These are phyloP conservation scores for Hoplostethus atlanticus DNA, from an alignment of 2,797 vertebrate species.

Conservation along the genomic window DNA sequence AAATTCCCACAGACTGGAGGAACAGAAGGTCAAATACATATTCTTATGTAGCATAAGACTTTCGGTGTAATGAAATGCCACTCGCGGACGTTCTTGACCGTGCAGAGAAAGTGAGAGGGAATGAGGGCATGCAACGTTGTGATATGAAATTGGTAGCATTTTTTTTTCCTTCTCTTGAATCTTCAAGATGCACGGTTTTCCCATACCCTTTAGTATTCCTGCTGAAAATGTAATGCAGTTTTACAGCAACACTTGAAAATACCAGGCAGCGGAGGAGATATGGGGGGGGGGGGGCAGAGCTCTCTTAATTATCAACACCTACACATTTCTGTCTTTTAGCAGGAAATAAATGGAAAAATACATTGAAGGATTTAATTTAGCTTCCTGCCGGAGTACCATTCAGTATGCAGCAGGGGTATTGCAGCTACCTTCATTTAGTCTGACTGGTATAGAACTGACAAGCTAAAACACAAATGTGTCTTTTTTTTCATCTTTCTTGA, in stretches of 20 bases:
- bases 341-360: constrained; percentile 8
- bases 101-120: constrained; percentile 6
- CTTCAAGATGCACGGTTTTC: constrained; percentile 12
- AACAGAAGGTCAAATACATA: constrained; percentile 60
- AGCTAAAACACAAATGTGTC: constrained; percentile 29
- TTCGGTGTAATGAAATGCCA: constrained; percentile 49
- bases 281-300: constrained; percentile 8
- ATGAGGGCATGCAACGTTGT: neutral
- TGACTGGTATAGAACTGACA: constrained; percentile 27
- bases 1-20: constrained; percentile 61
- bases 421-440: constrained; percentile 36
- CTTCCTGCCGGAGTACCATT: constrained; percentile 4
- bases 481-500: constrained; percentile 27
- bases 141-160: constrained; percentile 16
- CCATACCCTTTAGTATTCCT: constrained; percentile 18
- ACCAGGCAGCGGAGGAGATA: constrained; percentile 19
- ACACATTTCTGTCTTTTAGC: constrained; percentile 22
- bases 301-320: constrained; percentile 41
- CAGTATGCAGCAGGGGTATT: neutral
- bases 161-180: neutral
- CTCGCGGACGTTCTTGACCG: constrained; percentile 37
- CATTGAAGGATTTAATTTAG: neutral
- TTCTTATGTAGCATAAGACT: constrained; percentile 56
- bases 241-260: constrained; percentile 32
- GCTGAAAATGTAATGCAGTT: constrained; percentile 31